phyloP scores from a whole-genome alignment of 2,113 vertebrate genomes.

The Phyllostomus hastatus region DNA sequence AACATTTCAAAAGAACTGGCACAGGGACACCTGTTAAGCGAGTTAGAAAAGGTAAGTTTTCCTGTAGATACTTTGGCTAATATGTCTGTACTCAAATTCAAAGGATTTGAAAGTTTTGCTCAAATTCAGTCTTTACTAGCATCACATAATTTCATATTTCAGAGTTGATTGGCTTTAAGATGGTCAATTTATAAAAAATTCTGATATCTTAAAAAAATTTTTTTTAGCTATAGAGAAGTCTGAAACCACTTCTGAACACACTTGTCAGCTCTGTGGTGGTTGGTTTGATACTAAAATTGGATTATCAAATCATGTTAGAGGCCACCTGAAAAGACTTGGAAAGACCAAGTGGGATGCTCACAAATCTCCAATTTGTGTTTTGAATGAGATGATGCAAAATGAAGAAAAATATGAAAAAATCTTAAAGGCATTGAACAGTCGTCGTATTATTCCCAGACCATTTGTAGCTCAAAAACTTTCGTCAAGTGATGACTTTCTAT shows the following conservation, averaged over 20 bases:
- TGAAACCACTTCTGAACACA: slow-evolving; percentile 89
- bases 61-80: slow-evolving; percentile 1
- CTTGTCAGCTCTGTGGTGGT: slow-evolving; percentile 91
- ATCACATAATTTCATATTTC: slow-evolving; percentile 34
- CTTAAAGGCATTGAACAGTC: slow-evolving; percentile 92
- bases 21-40: slow-evolving; percentile 85
- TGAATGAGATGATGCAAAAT: slow-evolving; percentile 93
- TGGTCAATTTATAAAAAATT: slow-evolving; percentile 49
- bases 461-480: slow-evolving; percentile 88
- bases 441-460: slow-evolving; percentile 84
- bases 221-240: slow-evolving; percentile 89
- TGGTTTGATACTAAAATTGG: slow-evolving; percentile 97
- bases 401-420: slow-evolving; percentile 90
- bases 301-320: slow-evolving; percentile 95
- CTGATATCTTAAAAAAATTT: slow-evolving; percentile 72
- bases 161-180: slow-evolving; percentile 49
- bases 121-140: slow-evolving; percentile 52
- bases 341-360: slow-evolving; percentile 88
- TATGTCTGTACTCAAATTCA: background rate
- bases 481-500: slow-evolving; percentile 86
- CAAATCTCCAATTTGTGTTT: slow-evolving; percentile 92
- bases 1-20: slow-evolving; percentile 89
- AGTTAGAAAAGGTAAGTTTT: slow-evolving; percentile 89
- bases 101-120: slow-evolving; percentile 36
- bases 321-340: slow-evolving; percentile 93